Evolutionary conservation across 2,113 vertebrate species (phyloP), one percentile per base, ranked within the genome.

Genomic region (Ammodytes dubius): DNA sequence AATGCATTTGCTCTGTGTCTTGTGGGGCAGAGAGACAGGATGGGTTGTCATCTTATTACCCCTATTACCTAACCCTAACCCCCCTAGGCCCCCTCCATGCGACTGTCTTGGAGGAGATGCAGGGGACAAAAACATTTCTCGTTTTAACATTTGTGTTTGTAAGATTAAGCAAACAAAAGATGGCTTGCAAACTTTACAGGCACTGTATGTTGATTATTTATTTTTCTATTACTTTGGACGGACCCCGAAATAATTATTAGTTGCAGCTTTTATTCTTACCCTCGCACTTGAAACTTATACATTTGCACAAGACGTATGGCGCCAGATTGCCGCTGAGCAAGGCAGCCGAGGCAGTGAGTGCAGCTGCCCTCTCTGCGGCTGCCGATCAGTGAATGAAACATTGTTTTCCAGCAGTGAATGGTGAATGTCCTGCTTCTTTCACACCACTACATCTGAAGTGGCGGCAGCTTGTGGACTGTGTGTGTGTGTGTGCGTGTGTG

Each of bases 381-480:
- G 45, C 65, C 85, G 84, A 68, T 50, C 11, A 75, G 79, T 92
- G 93, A 94, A 94, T 89, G 88, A 91, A 87, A 87, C 90, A 85
- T 91, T 91, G 93, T 94, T 85, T 86, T 74, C 69, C 43, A 68
- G 60, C 87, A 79, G 84, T 92, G 91, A 93, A 91, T 93, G 86
- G 87, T 88, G 90, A 93, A 93, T 94, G 91, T 70, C 54, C 84
- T 52, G 89, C 89, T 90, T 91, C 88, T 93, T 88, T 89, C 86
- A 87, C 88, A 71, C 90, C 92, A 91, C 93, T 94, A 88, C 79
- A 92, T 91, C 84, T 93, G 82, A 92, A 94, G 92, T 90, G 90
- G 87, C 81, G 82, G 88, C 93, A 92, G 89, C 88, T 89, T 91
- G 89, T 64, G 72, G 82, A 86, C 83, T 39, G 71, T 60, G 81